Conservation (phyloP, 2,797 vertebrate genomes). For the Geotrypetes seraphini region DNA sequence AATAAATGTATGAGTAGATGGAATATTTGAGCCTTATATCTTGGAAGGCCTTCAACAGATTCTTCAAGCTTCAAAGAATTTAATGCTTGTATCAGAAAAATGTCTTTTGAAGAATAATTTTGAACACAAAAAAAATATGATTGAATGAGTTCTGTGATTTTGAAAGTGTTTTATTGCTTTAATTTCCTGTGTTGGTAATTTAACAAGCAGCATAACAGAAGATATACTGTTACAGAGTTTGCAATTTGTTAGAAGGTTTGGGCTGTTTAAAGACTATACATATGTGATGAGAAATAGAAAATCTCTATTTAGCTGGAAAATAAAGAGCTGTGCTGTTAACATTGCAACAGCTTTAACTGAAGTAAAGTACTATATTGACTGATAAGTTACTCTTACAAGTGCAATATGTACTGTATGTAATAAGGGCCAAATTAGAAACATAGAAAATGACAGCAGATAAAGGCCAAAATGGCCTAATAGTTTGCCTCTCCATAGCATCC, state of each 20-base stretch:
- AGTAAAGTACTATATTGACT: conserved; percentile 23
- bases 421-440: no score
- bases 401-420: conserved; percentile 22
- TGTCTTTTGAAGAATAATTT: conserved; percentile 61
- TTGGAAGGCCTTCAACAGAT: conserved; percentile 51
- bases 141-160: conserved; percentile 53
- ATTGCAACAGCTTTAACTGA: conserved; percentile 31
- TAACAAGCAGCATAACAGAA: conserved; percentile 59
- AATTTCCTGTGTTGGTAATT: conserved; percentile 69
- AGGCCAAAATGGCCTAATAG: no score
- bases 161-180: conserved; percentile 66
- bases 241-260: conserved; percentile 51
- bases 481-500: no score
- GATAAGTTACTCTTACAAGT: conserved; percentile 20
- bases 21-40: conserved; percentile 50
- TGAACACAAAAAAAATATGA: conserved; percentile 60
- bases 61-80: conserved; percentile 59
- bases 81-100: conserved; percentile 63
- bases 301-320: conserved; percentile 46
- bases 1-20: conserved; percentile 55
- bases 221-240: conserved; percentile 53
- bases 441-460: no score
- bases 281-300: conserved; percentile 47
- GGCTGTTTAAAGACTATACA: conserved; percentile 46
- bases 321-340: conserved; percentile 33